phyloP scores from a whole-genome alignment of 2,888 invertebrate genomes.

The Nesidiocoris tenuis region DNA sequence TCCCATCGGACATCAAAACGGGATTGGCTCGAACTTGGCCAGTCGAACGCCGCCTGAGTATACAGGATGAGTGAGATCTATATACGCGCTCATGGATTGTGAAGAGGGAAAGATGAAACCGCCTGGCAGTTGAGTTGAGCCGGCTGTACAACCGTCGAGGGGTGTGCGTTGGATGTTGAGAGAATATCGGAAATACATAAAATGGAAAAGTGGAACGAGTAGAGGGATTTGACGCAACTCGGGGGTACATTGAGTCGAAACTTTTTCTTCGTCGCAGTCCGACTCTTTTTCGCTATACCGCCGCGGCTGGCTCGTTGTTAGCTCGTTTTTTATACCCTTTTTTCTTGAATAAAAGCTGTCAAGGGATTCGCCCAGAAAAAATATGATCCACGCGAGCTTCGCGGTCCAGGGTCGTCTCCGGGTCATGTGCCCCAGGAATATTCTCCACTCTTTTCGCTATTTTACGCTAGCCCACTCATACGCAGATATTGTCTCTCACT shows the following conservation, averaged over 20 bases:
- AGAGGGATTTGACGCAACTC: neutral
- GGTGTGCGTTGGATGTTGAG: neutral
- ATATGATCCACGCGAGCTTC: neutral
- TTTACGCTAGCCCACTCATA: neutral
- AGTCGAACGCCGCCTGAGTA: neutral
- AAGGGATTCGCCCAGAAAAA: neutral
- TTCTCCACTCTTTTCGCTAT: neutral
- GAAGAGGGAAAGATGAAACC: neutral
- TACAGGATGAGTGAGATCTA: neutral
- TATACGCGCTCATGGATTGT: neutral
- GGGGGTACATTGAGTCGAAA: neutral
- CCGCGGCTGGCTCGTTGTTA: neutral
- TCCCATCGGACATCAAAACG: neutral
- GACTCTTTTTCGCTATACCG: neutral
- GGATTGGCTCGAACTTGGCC: neutral
- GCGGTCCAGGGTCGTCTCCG: neutral
- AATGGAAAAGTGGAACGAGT: neutral
- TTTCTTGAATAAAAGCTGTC: neutral
- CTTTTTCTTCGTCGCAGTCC: neutral
- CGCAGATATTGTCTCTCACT: neutral
- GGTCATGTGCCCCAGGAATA: neutral
- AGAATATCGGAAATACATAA: neutral
- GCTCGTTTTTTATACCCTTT: neutral
- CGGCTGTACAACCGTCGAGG: no score
- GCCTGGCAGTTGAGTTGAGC: neutral